Evolutionary conservation across 2,113 vertebrate species (phyloP).

Genomic region (Himantopus leucocephalus): DNA sequence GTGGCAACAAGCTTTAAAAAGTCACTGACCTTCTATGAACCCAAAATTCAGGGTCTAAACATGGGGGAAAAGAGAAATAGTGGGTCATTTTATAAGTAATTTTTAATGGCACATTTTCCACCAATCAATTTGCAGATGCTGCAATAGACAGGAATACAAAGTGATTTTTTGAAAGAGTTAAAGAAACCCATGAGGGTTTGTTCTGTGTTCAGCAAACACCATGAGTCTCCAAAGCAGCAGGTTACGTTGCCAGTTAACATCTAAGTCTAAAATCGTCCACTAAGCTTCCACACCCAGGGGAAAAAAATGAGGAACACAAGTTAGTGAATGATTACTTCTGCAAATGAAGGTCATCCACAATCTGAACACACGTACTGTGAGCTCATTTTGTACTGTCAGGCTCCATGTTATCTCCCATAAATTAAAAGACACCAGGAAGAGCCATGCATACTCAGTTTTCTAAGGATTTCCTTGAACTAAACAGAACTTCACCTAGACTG

Average conservation of each 20-base stretch:
- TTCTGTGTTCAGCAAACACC: background rate
- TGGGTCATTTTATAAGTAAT: background rate
- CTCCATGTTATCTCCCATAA: background rate
- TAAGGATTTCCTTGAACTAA: background rate
- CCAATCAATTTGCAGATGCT: background rate
- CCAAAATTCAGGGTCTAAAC: background rate
- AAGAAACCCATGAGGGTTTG: background rate
- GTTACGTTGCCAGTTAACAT: background rate
- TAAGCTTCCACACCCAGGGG: background rate
- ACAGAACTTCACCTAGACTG: background rate
- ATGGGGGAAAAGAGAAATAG: background rate
- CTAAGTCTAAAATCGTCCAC: background rate
- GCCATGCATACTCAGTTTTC: background rate
- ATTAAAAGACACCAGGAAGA: conserved; percentile 1
- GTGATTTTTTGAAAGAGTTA: background rate
- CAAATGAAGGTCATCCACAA: background rate
- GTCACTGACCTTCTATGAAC: background rate
- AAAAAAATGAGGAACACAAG: background rate
- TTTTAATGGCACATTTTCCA: background rate
- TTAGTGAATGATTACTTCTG: background rate
- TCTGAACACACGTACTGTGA: background rate
- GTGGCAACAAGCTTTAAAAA: background rate
- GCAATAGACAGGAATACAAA: background rate
- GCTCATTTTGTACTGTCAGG: background rate
- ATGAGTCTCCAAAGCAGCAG: background rate